Conservation (phyloP, 1,140 invertebrate genomes). For the Xylocopa sonorina region DNA sequence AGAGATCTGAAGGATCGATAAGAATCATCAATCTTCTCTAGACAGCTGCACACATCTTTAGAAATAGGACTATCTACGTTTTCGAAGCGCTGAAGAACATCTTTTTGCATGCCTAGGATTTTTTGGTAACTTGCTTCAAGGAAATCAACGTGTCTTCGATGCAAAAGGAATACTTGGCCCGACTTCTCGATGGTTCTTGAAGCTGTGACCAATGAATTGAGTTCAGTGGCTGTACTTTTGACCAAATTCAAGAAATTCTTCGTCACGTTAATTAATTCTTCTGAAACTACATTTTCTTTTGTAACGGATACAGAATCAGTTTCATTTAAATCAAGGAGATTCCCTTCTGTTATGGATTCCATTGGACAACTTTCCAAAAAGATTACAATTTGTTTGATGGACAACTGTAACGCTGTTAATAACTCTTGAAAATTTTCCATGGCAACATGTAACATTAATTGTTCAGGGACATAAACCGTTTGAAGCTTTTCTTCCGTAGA, state of each 20-base stretch:
- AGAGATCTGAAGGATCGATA: conserved; percentile 52
- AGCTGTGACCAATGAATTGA: conserved; percentile 72
- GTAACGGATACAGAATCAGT: conserved; percentile 79
- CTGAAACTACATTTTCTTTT: conserved; percentile 82
- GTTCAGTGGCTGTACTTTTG: conserved; percentile 74
- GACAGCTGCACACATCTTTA: conserved; percentile 67
- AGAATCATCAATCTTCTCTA: conserved; percentile 59
- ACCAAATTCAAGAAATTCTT: conserved; percentile 66
- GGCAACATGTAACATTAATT: conserved; percentile 60
- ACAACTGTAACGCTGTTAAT: conserved; percentile 80
- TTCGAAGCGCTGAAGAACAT: conserved; percentile 63
- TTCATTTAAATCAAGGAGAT: conserved; percentile 63
- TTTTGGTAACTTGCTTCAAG: conserved; percentile 68
- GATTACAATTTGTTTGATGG: conserved; percentile 84
- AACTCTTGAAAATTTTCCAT: conserved; percentile 79
- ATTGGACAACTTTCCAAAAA: conserved; percentile 84
- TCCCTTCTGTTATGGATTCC: conserved; percentile 75
- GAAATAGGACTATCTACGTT: conserved; percentile 73
- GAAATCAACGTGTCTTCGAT: conserved; percentile 74
- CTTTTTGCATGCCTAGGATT: conserved; percentile 73
- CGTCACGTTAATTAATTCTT: conserved; percentile 76
- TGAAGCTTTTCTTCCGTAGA: not conserved
- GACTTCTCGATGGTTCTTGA: conserved; percentile 60
- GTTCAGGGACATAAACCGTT: conserved; percentile 57
- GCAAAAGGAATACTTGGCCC: conserved; percentile 73